These are phyloP conservation scores for Rotaria macrura DNA, from an alignment of 2,888 invertebrate genomes.

Conservation along the genomic window DNA sequence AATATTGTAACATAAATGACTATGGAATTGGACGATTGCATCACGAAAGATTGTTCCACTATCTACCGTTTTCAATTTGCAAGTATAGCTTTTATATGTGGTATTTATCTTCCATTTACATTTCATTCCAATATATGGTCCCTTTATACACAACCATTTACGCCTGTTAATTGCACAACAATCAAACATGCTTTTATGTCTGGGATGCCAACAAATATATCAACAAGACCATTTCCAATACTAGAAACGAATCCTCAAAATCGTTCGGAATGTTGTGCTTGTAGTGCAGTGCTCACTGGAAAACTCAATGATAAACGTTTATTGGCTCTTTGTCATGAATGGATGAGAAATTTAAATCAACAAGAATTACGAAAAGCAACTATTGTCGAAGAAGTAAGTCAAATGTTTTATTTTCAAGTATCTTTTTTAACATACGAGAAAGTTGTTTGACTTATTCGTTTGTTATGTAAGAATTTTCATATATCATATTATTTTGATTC, in stretches of 20 bases:
- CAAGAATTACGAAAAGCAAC: background rate
- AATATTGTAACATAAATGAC: background rate
- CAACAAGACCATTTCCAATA: background rate
- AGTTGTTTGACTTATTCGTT: background rate
- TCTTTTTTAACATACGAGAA: background rate
- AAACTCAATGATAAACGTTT: background rate
- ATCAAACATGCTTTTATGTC: background rate
- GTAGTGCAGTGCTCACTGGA: background rate
- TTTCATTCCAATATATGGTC: constrained; percentile 20
- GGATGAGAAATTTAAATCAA: background rate
- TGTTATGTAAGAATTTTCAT: background rate
- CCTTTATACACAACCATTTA: background rate
- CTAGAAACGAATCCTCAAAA: background rate
- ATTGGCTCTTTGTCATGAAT: background rate
- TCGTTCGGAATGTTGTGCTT: background rate
- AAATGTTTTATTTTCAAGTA: too few relatives aligned
- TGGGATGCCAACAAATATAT: background rate
- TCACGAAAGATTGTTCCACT: constrained; percentile 1
- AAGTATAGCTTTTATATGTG: constrained; percentile 14
- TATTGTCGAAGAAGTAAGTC: background rate
- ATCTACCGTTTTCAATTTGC: constrained; percentile 21
- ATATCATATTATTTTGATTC: background rate
- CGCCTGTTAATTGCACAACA: background rate
- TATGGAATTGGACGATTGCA: constrained; percentile 13
- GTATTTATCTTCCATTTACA: constrained; percentile 16